Percentiles rank a stretch among this genome's conserved stretches.
Evolutionary conservation across 2,113 vertebrate genomes (phyloP).

Genomic region (Myocastor coypus): DNA sequence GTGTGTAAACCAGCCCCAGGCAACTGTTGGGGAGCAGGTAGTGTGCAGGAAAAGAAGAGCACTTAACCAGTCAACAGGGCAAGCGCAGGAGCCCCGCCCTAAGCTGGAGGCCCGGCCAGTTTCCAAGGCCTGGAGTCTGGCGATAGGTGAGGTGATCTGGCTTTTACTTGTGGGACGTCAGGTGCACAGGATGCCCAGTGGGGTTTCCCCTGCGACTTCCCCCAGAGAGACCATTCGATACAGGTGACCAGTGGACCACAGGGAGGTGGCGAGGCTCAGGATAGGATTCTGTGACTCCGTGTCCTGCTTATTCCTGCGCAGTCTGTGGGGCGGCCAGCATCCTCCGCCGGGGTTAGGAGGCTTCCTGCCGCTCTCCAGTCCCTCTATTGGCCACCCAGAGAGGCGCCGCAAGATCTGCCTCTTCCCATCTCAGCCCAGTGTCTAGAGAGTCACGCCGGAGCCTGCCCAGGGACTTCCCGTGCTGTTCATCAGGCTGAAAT

Average conservation of each 20-base stretch:
- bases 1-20: background rate
- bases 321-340: too few species aligned
- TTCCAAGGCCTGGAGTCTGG: background rate
- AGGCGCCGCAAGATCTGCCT: background rate
- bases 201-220: background rate
- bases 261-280: background rate
- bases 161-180: background rate
- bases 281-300: background rate
- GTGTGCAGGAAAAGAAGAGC: background rate
- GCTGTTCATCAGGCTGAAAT: background rate
- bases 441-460: background rate
- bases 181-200: background rate
- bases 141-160: background rate
- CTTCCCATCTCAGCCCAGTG: background rate
- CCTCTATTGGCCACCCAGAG: background rate
- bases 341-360: background rate
- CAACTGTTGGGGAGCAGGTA: too few species aligned
- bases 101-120: too few species aligned
- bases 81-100: background rate
- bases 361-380: background rate
- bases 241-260: background rate
- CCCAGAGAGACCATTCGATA: constrained; percentile 19
- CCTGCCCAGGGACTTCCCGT: background rate
- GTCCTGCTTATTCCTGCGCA: background rate
- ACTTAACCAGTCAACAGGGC: background rate